phyloP scores from a whole-genome alignment of 2,113 vertebrate genomes.

The Siniperca knerii region DNA sequence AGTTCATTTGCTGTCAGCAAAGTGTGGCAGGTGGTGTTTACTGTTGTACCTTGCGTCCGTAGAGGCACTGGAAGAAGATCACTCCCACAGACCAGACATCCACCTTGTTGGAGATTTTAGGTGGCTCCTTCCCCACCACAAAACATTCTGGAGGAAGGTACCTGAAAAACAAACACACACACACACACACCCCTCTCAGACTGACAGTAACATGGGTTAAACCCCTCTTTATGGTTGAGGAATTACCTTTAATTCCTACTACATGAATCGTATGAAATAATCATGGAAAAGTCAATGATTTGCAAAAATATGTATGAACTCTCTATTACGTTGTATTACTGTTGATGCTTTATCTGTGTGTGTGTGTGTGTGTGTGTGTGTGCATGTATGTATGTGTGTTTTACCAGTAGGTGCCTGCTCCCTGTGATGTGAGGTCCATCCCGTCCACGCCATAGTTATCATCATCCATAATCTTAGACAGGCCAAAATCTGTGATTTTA shows the following conservation, averaged over 20 bases:
- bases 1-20: neutral
- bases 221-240: too few species aligned
- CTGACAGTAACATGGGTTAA: too few species aligned
- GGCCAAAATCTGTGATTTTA: constrained; percentile 98
- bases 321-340: too few species aligned
- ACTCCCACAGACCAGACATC: constrained; percentile 99
- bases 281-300: too few species aligned
- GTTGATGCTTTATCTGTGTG: too few species aligned
- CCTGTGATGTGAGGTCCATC: constrained; percentile 99
- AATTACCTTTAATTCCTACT: too few species aligned
- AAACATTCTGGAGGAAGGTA: constrained; percentile 99
- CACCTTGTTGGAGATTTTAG: constrained; percentile 99
- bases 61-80: constrained; percentile 99
- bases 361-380: too few species aligned
- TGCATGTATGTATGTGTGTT: neutral
- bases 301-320: too few species aligned
- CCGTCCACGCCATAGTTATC: constrained; percentile 99
- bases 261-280: too few species aligned
- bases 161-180: constrained; percentile 80
- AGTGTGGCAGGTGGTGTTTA: neutral
- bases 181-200: too few species aligned
- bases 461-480: constrained; percentile 99
- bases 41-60: constrained; percentile 93
- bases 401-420: constrained; percentile 99
- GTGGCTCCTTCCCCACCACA: constrained; percentile 98